phyloP scores from a whole-genome alignment of 2,888 invertebrate genomes.

The Priapulus caudatus region DNA sequence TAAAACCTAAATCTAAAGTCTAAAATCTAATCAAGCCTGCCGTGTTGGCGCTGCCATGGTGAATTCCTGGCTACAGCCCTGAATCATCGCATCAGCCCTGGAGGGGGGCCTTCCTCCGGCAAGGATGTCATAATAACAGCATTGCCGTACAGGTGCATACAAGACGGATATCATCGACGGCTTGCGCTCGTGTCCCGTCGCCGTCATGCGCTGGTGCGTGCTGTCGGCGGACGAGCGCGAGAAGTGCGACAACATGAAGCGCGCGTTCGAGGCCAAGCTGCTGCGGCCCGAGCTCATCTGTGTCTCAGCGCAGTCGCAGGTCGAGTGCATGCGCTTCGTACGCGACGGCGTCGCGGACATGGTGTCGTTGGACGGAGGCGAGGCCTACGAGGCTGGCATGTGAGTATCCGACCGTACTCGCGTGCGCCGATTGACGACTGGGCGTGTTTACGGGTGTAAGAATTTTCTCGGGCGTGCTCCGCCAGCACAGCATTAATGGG shows the following conservation, averaged over 20 bases:
- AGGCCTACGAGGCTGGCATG: conserved; percentile 35
- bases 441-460: too few relatives aligned
- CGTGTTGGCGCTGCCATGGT: too few relatives aligned
- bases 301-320: conserved; percentile 47
- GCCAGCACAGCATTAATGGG: too few relatives aligned
- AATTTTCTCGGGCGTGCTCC: too few relatives aligned
- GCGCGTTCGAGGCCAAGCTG: conserved; percentile 18
- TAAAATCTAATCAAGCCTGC: too few relatives aligned
- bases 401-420: too few relatives aligned
- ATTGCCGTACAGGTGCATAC: not conserved
- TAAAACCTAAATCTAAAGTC: too few relatives aligned
- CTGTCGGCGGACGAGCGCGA: conserved; percentile 35
- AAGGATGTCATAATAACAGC: too few relatives aligned
- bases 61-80: too few relatives aligned
- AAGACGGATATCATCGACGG: conserved; percentile 6
- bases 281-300: conserved; percentile 64
- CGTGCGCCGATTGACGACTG: too few relatives aligned
- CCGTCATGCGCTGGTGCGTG: conserved; percentile 36
- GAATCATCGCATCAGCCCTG: too few relatives aligned
- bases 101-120: too few relatives aligned
- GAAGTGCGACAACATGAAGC: conserved; percentile 31
- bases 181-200: conserved; percentile 27
- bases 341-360: conserved; percentile 35
- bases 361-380: conserved; percentile 37
- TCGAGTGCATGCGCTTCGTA: conserved; percentile 38